A percentile compares a stretch with the other conserved stretches of the same genome.
phyloP scores from a whole-genome alignment of 2,797 vertebrate genomes.

The Periparus ater region DNA sequence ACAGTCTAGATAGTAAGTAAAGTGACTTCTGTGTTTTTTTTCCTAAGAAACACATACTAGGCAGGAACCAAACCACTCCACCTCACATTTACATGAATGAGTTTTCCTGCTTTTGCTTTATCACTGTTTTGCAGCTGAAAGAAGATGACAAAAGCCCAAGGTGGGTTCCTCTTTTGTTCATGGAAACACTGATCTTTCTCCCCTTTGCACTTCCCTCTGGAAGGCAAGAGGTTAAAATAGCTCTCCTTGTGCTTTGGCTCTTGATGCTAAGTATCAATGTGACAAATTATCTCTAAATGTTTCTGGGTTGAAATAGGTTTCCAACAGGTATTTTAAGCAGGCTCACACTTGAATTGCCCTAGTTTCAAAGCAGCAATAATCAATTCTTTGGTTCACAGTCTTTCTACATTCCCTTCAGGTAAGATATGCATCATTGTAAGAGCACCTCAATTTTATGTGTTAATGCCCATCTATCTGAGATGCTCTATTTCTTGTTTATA shows the following conservation, averaged over 20 bases:
- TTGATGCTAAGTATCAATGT: neutral
- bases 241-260: neutral
- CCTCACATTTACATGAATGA: neutral
- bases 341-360: conserved; percentile 32
- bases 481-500: neutral
- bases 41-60: neutral
- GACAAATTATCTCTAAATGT: conserved; percentile 11
- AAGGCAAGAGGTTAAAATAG: conserved; percentile 29
- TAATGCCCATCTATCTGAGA: neutral
- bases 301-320: conserved; percentile 11
- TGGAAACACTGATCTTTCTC: neutral
- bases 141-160: neutral
- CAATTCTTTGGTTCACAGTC: neutral
- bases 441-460: neutral
- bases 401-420: neutral
- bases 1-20: neutral
- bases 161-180: neutral
- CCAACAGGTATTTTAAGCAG: conserved; percentile 39
- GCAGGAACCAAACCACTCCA: neutral
- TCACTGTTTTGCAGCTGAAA: neutral
- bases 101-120: neutral
- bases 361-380: conserved; percentile 39
- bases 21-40: neutral
- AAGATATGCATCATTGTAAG: neutral
- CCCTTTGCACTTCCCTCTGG: neutral